Conservation (phyloP, 2,888 invertebrate species). For the Pteria penguin region DNA sequence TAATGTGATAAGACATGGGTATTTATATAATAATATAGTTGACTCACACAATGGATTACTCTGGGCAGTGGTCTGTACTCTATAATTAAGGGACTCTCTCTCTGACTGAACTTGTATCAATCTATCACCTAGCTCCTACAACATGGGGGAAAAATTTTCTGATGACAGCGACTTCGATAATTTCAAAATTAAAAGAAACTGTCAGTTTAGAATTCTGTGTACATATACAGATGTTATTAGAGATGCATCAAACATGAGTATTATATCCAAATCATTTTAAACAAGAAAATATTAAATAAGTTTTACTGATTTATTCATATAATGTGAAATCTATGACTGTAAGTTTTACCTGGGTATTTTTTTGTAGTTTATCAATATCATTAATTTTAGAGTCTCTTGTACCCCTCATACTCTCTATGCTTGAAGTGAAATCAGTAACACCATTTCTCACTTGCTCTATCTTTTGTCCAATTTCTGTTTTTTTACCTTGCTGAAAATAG, state of each 20-base stretch:
- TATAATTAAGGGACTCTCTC: constrained; percentile 74
- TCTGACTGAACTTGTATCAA: constrained; percentile 74
- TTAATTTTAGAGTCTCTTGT: constrained; percentile 93
- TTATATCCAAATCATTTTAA: too few relatives aligned
- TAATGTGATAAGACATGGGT: too few relatives aligned
- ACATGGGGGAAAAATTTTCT: too few relatives aligned
- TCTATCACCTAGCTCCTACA: constrained; percentile 72
- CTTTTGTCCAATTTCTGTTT: constrained; percentile 89
- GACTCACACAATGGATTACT: constrained; percentile 77
- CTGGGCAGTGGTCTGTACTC: constrained; percentile 72
- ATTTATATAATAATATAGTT: too few relatives aligned
- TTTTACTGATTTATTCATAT: too few relatives aligned
- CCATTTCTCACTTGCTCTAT: constrained; percentile 90
- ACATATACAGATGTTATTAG: too few relatives aligned
- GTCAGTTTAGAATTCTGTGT: too few relatives aligned
- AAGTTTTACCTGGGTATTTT: constrained; percentile 68
- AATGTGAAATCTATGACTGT: too few relatives aligned
- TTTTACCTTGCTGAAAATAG: constrained; percentile 84
- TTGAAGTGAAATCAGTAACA: constrained; percentile 92
- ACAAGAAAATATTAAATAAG: too few relatives aligned
- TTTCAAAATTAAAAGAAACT: too few relatives aligned
- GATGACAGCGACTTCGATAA: too few relatives aligned
- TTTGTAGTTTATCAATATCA: constrained; percentile 77
- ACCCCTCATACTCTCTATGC: constrained; percentile 96
- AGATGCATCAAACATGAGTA: too few relatives aligned